Evolutionary conservation across 2,888 invertebrate genomes (phyloP).

Genomic region (Mythimna albipuncta): DNA sequence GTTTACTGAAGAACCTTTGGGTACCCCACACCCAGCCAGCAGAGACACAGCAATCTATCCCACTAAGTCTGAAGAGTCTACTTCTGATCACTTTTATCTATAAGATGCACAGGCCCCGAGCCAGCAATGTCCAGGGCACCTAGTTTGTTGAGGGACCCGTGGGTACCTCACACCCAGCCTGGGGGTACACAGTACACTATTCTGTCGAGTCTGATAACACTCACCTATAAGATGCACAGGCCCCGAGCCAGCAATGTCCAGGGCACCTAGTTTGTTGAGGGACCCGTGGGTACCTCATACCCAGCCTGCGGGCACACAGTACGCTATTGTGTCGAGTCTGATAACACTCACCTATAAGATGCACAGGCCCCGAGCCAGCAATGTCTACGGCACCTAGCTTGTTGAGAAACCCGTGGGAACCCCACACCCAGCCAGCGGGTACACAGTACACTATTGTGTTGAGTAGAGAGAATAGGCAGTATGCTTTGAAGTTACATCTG

Average conservation of each 20-base stretch:
- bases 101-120: slow-evolving; percentile 97
- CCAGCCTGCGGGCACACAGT: slow-evolving; percentile 94
- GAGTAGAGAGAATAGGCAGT: slow-evolving; percentile 96
- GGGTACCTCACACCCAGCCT: slow-evolving; percentile 97
- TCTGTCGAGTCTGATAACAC: too few species aligned
- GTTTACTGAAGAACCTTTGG: too few species aligned
- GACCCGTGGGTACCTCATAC: slow-evolving; percentile 97
- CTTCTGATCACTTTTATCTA: slow-evolving; percentile 88
- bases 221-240: slow-evolving; percentile 96
- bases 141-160: slow-evolving; percentile 95
- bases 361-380: slow-evolving; percentile 97
- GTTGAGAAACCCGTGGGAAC: slow-evolving; percentile 96
- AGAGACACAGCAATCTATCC: slow-evolving; percentile 95
- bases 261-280: slow-evolving; percentile 95
- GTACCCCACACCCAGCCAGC: too few species aligned
- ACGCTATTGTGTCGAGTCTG: not conserved
- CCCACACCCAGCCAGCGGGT: slow-evolving; percentile 98
- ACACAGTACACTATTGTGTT: slow-evolving; percentile 98
- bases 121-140: slow-evolving; percentile 98
- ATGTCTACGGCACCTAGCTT: slow-evolving; percentile 97
- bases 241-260: slow-evolving; percentile 98
- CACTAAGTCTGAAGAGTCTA: slow-evolving; percentile 89
- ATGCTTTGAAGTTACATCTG: slow-evolving; percentile 97
- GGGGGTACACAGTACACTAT: too few species aligned
- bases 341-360: slow-evolving; percentile 93